Conservation (phyloP, 2,797 vertebrate species). For the Steatocranus sp. region DNA sequence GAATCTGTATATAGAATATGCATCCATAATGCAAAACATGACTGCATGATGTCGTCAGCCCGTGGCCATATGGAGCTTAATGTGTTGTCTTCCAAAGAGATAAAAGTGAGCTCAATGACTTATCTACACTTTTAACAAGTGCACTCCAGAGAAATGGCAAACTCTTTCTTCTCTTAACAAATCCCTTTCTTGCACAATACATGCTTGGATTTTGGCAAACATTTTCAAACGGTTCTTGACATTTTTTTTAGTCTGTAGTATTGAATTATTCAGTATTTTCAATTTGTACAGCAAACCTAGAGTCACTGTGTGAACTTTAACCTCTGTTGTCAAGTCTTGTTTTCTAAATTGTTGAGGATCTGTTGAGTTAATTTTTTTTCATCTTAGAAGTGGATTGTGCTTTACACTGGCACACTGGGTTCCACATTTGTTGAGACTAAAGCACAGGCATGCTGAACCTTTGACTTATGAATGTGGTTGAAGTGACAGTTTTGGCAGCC, state of each 20-base stretch:
- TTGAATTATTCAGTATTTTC: background rate
- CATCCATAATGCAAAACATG: background rate
- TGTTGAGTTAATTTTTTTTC: background rate
- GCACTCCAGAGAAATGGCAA: slow-evolving; percentile 15
- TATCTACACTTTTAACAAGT: slow-evolving; percentile 31
- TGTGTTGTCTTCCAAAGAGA: slow-evolving; percentile 18
- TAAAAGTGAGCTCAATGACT: slow-evolving; percentile 21
- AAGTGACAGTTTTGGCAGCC: background rate
- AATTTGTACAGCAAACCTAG: slow-evolving; percentile 1
- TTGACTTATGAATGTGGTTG: background rate
- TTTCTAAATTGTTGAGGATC: background rate
- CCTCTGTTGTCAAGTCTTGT: background rate
- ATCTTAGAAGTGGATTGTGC: background rate
- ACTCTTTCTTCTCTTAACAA: slow-evolving; percentile 17
- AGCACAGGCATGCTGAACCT: background rate
- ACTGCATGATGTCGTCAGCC: slow-evolving; percentile 1
- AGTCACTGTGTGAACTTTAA: background rate
- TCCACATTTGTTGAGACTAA: background rate
- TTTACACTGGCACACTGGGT: background rate
- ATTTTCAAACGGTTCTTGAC: background rate
- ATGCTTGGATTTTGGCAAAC: background rate
- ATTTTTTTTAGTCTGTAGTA: background rate
- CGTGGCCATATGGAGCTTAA: background rate
- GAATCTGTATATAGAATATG: background rate
- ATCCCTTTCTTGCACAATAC: background rate